Base-by-base conservation (phyloP, 1,140 invertebrate species). In the Platyura marginata region DNA sequence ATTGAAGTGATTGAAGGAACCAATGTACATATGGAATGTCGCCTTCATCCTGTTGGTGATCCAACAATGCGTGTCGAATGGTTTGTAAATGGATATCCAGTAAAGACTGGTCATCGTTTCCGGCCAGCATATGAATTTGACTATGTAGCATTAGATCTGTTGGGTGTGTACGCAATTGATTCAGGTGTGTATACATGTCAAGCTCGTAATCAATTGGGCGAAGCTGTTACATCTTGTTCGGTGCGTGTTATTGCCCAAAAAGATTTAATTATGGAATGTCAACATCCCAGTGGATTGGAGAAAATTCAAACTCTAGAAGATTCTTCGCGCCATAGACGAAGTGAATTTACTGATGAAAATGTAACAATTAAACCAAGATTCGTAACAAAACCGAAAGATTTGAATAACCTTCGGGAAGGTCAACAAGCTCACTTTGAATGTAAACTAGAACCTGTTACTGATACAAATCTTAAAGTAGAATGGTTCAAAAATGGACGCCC, bases 341-440 rank as follows among this genome's bases (percentile, higher is more conserved):
- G 75, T 44, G 82, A 88, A 57, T 69, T 78, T 22, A 67, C 87
- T 16, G 87, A 91, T 53, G 87, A 92, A 65, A 69, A 79, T 33
- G 74, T 89, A 6, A 81, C 77, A 49, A 72, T 87, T 6, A 81
- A 76, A 53, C 88, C 88, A 0, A 72, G 72, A 46, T 92, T 92
- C 61, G 63, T 91, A 3, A 86, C 83, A 0, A 79, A 84, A 55
- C 82, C 87, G 4, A 90, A 91, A 60, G 85, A 74, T 41, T 69
- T 84, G 41, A 81, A 81, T 48, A 81, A 84, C 51, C 74, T 94
- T 29, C 68, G 77, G 44, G 94, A 98, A 70, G 81, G 88, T 36
- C 79, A 91, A 49, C 82, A 91, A 52, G 89, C 90, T 41, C 93
- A 98, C 56, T 98, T 98, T 66, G 94, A 98, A 69, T 93, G 90